Evolutionary conservation across 2,113 vertebrate genomes (phyloP), one percentile per base, ranked within the genome.

Genomic region (Rhinopomastus cyanomelas): DNA sequence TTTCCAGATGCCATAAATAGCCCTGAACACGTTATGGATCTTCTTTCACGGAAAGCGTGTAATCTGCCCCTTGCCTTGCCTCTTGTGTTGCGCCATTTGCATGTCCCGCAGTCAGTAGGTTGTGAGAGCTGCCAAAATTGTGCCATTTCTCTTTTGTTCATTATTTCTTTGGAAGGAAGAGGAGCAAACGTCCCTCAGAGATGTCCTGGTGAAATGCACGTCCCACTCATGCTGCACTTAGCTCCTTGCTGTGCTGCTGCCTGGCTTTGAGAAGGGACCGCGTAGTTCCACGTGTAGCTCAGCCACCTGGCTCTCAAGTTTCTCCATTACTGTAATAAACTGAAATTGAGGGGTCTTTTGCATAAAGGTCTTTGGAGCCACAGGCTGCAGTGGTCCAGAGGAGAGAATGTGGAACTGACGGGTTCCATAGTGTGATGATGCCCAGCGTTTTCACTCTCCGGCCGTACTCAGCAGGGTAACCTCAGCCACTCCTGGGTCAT

Each of bases 1-100:
- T 93, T 68, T 68, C 44, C 42, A 82, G 44, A 36, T 82, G 64
- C 93, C 68, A 32, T 87, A 94, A 92, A 81, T 73, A 82, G 65
- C 91, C 80, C 44, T 8, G 64, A 95, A 60, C 21, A 9, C 15
- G 17, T 75, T 49, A 51, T n/a, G 72, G 71, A 87, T 87, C 93
- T 95, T 81, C 67, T 90, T 72, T 42, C 55, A 22, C 61, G 37
- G 59, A 71, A 69, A 80, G 64, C 48, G 14, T 42, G 55, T 59
- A 26, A 84, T 84, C n/a, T 86, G 20, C 69, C 75, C 55, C 6
- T 25, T 79, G 61, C 36, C 36, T 86, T 62, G 39, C 0, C 0
- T 56, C 19, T 68, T 55, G 36, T 59, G 14, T 42, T 61, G 57
- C 66, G 69, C 30, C 17, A 16, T 79, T 84, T 86, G 46, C 66